These are phyloP conservation scores for Lordiphosa fenestrarum DNA, from an alignment of 2,888 invertebrate species.

Conservation along the genomic window DNA sequence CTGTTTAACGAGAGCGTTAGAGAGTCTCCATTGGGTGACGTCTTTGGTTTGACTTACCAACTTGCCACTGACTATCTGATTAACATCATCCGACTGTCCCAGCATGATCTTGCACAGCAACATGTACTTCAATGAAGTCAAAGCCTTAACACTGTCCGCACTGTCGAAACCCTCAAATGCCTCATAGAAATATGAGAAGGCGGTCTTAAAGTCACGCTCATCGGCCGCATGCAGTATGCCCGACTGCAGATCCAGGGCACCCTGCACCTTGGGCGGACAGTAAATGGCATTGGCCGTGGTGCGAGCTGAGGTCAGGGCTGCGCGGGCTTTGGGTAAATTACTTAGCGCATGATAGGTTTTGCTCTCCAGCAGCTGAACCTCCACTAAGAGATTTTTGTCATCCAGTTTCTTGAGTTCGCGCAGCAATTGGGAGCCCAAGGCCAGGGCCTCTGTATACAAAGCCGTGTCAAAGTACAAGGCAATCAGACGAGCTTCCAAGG, in stretches of 20 bases:
- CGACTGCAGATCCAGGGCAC: conserved; percentile 97
- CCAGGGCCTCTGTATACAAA: conserved; percentile 92
- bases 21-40: no score
- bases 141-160: conserved; percentile 93
- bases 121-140: conserved; percentile 99
- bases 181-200: conserved; percentile 99
- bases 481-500: conserved; percentile 95
- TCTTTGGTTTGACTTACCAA: conserved; percentile 80
- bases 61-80: conserved; percentile 97
- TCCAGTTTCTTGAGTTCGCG: conserved; percentile 99
- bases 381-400: conserved; percentile 98
- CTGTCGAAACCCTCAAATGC: conserved; percentile 99
- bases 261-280: conserved; percentile 99
- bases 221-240: conserved; percentile 99
- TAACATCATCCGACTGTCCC: conserved; percentile 97
- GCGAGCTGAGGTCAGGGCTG: conserved; percentile 97
- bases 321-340: conserved; percentile 97
- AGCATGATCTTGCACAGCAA: conserved; percentile 99
- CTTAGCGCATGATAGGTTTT: conserved; percentile 99
- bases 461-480: conserved; percentile 96
- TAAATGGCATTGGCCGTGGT: conserved; percentile 99
- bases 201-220: conserved; percentile 99
- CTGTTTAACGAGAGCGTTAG: conserved; percentile 39
- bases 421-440: conserved; percentile 91
- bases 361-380: conserved; percentile 98